A percentile compares a stretch with the other conserved stretches of the same genome.
Evolutionary conservation across 2,797 vertebrate species (phyloP).

Genomic region (Neopelma chrysocephalum): DNA sequence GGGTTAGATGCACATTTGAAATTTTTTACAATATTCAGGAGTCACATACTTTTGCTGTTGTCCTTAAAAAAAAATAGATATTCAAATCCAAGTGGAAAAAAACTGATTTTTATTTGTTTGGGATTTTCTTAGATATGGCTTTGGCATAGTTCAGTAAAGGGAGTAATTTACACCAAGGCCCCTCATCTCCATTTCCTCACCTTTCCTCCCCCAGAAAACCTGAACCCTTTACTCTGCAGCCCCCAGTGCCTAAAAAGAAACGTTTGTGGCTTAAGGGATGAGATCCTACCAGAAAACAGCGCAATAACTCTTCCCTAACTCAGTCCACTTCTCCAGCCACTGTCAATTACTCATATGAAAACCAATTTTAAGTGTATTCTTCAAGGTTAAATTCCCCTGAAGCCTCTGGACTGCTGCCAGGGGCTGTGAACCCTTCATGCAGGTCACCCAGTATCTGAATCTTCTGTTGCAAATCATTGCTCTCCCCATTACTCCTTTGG

Average conservation of each 20-base stretch:
- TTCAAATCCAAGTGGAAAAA: background rate
- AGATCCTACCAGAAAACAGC: background rate
- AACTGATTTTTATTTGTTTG: background rate
- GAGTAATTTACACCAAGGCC: background rate
- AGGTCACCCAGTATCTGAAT: constrained; percentile 70
- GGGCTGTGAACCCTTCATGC: constrained; percentile 76
- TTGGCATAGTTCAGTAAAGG: background rate
- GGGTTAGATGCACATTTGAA: background rate
- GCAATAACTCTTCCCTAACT: constrained; percentile 35
- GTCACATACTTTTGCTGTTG: background rate
- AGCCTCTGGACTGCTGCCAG: constrained; percentile 78
- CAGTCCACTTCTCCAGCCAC: constrained; percentile 29
- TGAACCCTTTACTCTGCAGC: background rate
- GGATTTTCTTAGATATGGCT: background rate
- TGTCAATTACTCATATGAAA: constrained; percentile 34
- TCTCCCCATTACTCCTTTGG: constrained; percentile 79
- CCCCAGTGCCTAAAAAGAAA: background rate
- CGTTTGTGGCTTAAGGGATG: background rate
- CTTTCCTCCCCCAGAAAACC: background rate
- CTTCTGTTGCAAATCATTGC: constrained; percentile 76
- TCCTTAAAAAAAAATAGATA: background rate
- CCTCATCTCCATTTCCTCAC: background rate
- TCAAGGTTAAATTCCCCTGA: constrained; percentile 84
- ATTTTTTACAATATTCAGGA: background rate
- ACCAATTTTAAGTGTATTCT: constrained; percentile 59